Evolutionary conservation across 2,797 vertebrate species (phyloP), one percentile per base, ranked within the genome.

Genomic region (Babyrousa celebensis): DNA sequence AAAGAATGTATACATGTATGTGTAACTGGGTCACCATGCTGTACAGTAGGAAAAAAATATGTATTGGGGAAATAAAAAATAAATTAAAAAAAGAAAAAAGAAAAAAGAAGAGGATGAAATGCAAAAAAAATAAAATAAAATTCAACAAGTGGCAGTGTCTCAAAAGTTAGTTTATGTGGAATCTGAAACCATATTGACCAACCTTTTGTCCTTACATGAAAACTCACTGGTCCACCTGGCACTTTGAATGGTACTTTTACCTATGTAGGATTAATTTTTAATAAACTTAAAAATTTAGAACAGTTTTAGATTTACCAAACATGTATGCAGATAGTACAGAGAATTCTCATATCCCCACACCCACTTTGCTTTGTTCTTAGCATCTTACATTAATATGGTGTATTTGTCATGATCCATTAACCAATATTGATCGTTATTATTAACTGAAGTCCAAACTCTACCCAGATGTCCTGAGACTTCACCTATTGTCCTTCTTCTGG

Each of bases 281-380:
- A 67, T 92, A 67, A 43, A 27, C 18, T 60, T 94, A 54, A 48
- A 48, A 62, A 29, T 77, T 88, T 36, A 84, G 60, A 58, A 72
- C 29, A 14, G 12, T 89, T 88, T 63, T 60, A 92, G 67, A 77
- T 25, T 82, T 94, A 82, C 9, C 77, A 87, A 36, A 87, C 78
- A 43, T 27, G 32, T 62, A 60, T 17, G n/a, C 43, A 54, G 60
- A 63, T 23, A 60, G 36, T 32, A 71, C 27, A 60, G 21, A 82
- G 43, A 86, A 32, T 43, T 60, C 40, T 14, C 54, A 29, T 18
- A 40, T 36, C 7, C 29, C 32, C 43, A 21, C 0, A 27, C 12
- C 21, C 1, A 32, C 29, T 86, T 86, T 79, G 58, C 74, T 54
- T 4, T 70, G 18, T 78, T 36, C 29, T 90, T 54, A 27, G 14